A percentile compares a stretch with the other conserved stretches of the same genome.
Evolutionary conservation across 2,888 invertebrate genomes (phyloP).

Genomic region (Oligia strigilis): DNA sequence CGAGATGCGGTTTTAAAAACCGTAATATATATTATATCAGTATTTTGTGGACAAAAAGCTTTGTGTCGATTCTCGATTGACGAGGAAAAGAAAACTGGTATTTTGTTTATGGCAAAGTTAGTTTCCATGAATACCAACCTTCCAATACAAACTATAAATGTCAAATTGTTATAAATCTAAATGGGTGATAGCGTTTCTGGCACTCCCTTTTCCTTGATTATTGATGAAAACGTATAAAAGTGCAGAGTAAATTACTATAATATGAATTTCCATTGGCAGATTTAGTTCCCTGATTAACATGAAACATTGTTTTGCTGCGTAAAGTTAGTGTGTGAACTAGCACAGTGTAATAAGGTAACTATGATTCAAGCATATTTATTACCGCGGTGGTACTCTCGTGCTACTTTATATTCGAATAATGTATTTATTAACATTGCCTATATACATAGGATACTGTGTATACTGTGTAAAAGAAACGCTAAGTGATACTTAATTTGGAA

Average conservation of each 20-base stretch:
- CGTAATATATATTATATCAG: no score
- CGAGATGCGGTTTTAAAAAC: neutral
- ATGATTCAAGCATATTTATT: constrained; percentile 57
- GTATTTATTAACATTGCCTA: constrained; percentile 12
- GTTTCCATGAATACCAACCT: constrained; percentile 47
- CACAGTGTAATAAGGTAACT: constrained; percentile 61
- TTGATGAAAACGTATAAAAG: constrained; percentile 55
- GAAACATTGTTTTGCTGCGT: constrained; percentile 48
- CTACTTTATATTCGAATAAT: constrained; percentile 32
- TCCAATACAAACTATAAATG: constrained; percentile 45
- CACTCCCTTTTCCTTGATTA: constrained; percentile 76
- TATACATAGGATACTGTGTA: neutral
- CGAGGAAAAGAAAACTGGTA: neutral
- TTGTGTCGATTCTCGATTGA: neutral
- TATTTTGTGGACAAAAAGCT: neutral
- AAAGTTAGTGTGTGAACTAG: constrained; percentile 52
- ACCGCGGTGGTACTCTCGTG: constrained; percentile 47
- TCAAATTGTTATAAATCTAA: constrained; percentile 64
- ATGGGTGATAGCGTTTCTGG: constrained; percentile 70
- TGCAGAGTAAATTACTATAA: constrained; percentile 48
- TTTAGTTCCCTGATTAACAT: constrained; percentile 45
- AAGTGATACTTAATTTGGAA: neutral
- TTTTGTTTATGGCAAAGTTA: constrained; percentile 11
- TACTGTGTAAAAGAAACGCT: constrained; percentile 14
- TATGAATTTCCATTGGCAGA: constrained; percentile 56